Conservation (phyloP, 1,140 invertebrate genomes). For the Brachionus koreanus region DNA sequence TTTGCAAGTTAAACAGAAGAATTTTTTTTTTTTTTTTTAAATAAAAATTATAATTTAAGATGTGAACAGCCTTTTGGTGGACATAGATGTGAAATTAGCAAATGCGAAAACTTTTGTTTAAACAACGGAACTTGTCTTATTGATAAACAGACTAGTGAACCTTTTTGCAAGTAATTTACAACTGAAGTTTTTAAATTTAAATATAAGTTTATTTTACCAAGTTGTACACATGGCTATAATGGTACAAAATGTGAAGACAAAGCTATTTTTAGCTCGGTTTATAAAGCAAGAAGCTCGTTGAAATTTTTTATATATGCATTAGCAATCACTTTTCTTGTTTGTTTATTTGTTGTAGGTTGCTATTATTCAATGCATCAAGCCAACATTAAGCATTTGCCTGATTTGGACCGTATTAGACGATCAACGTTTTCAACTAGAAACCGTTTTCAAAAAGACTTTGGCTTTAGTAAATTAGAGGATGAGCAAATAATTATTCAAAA, state of each 20-base stretch:
- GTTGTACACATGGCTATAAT: background rate
- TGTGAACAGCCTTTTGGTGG: background rate
- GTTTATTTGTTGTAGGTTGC: background rate
- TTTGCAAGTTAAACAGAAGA: background rate
- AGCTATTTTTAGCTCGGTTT: background rate
- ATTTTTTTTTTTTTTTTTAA: background rate
- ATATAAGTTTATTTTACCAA: background rate
- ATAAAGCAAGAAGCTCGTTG: background rate
- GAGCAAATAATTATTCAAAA: slow-evolving; percentile 33
- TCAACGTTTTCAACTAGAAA: background rate
- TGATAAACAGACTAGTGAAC: background rate
- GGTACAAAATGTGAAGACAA: slow-evolving; percentile 19
- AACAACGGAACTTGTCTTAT: slow-evolving; percentile 12
- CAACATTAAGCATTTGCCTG: background rate
- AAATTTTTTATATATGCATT: background rate
- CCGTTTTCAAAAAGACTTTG: background rate
- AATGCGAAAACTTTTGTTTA: background rate
- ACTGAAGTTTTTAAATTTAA: background rate
- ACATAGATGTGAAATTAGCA: background rate
- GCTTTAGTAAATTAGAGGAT: slow-evolving; percentile 32
- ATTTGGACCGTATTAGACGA: background rate
- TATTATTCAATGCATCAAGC: slow-evolving; percentile 14
- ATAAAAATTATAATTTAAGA: background rate
- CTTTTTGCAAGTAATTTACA: background rate
- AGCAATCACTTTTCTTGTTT: background rate